Conservation (phyloP, 53 echinoderm and acorn worm genomes). For the Temnopleurus reevesii region DNA sequence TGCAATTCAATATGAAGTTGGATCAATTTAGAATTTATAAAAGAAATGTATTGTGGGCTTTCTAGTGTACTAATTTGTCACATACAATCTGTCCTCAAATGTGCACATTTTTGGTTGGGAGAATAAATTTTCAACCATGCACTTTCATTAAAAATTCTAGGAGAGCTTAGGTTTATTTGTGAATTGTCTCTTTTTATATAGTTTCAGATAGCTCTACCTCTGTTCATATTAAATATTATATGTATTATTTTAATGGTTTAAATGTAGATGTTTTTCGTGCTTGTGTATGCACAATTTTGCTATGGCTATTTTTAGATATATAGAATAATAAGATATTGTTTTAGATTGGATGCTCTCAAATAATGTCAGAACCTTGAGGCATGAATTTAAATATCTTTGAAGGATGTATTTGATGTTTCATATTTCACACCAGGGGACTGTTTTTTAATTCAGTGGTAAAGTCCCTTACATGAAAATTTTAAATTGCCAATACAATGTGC, state of each 20-base stretch:
- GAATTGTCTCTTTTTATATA: conserved; percentile 17
- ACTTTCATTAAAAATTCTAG: not conserved
- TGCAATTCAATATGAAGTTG: not conserved
- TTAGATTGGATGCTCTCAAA: too few species aligned
- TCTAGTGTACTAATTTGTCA: not conserved
- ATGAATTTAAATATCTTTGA: too few species aligned
- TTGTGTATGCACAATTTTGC: conserved; percentile 4
- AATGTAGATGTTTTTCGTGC: not conserved
- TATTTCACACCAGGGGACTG: too few species aligned
- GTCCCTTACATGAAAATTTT: too few species aligned
- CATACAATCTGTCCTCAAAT: not conserved
- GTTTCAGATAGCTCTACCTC: conserved; percentile 37
- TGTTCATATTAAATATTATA: not conserved
- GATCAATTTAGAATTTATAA: not conserved
- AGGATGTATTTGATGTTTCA: too few species aligned
- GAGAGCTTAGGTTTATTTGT: not conserved
- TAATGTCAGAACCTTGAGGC: too few species aligned
- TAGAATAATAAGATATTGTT: too few species aligned
- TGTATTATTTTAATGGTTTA: not conserved
- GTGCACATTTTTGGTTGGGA: not conserved
- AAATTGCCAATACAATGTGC: too few species aligned
- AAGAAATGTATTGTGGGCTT: not conserved
- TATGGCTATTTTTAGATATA: too few species aligned
- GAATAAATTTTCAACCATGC: too few species aligned
- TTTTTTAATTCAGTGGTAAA: too few species aligned